These are phyloP conservation scores for Naso thynnoides DNA, from an alignment of 2,797 vertebrate genomes.

Conservation along the genomic window DNA sequence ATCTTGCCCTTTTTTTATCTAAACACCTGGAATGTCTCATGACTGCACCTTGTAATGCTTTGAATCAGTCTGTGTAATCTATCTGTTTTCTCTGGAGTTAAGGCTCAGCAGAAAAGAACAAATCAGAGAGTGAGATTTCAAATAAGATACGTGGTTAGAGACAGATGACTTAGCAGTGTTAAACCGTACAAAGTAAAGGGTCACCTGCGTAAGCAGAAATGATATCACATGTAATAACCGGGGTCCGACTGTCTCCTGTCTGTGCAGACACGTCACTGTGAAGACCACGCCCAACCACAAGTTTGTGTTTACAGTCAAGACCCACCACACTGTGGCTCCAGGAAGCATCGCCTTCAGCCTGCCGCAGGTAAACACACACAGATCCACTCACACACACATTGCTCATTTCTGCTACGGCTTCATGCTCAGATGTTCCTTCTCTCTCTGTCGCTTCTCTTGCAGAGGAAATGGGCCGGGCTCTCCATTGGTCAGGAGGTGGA, in stretches of 20 bases:
- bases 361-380: constrained; percentile 88
- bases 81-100: too few species aligned
- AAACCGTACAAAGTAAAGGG: not conserved
- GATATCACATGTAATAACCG: not conserved
- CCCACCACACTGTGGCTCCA: constrained; percentile 90
- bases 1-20: too few species aligned
- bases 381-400: not conserved
- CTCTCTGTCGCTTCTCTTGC: constrained; percentile 36
- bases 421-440: not conserved
- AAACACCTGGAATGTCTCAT: too few species aligned
- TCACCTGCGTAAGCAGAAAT: not conserved
- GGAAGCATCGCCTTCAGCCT: constrained; percentile 96
- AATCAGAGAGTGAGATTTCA: too few species aligned
- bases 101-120: too few species aligned
- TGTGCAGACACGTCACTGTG: constrained; percentile 91
- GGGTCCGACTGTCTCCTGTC: not conserved
- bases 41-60: too few species aligned
- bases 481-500: constrained; percentile 98
- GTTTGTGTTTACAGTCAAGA: constrained; percentile 93
- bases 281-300: constrained; percentile 95
- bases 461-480: constrained; percentile 98
- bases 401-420: accelerated
- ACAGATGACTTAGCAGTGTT: not conserved
- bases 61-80: too few species aligned
- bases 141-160: too few species aligned